Percentiles rank a stretch among this genome's conserved stretches.
phyloP scores from a whole-genome alignment of 2,888 invertebrate genomes.

The Aphodius granarius region DNA sequence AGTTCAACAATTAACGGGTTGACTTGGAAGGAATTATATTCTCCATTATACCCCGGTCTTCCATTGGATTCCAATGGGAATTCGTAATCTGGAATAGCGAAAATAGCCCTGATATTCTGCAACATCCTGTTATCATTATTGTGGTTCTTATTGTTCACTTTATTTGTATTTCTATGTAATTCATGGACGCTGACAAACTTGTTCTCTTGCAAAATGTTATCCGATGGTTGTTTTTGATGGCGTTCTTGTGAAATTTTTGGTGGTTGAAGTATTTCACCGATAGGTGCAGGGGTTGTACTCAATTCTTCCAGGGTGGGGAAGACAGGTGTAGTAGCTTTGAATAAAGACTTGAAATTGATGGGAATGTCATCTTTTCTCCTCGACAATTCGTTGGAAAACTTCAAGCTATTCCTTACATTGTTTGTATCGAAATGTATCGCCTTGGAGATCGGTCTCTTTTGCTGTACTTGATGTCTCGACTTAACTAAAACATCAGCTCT shows the following conservation, averaged over 20 bases:
- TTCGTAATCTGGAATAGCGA: constrained; percentile 52
- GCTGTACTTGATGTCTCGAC: neutral
- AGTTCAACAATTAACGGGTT: constrained; percentile 29
- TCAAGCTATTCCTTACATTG: neutral
- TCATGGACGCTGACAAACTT: neutral
- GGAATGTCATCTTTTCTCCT: constrained; percentile 11
- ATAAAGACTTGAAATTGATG: constrained; percentile 25
- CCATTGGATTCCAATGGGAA: constrained; percentile 50
- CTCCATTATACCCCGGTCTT: constrained; percentile 49
- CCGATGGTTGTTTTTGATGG: constrained; percentile 16
- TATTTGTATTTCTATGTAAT: neutral
- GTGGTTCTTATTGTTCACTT: constrained; percentile 1
- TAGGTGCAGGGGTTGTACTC: constrained; percentile 19
- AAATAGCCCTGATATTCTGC: constrained; percentile 46
- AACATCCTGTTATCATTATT: constrained; percentile 37
- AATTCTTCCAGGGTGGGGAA: constrained; percentile 24
- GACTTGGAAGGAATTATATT: constrained; percentile 50
- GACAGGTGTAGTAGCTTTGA: constrained; percentile 24
- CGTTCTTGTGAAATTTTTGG: neutral
- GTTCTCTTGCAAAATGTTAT: constrained; percentile 22
- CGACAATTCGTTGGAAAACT: constrained; percentile 6
- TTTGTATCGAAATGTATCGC: constrained; percentile 18
- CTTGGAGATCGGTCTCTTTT: constrained; percentile 4
- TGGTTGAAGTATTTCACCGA: constrained; percentile 19
- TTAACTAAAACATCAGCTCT: neutral